Base-by-base conservation (phyloP, 2,113 vertebrate genomes). In the Paraplagusia blochii region DNA sequence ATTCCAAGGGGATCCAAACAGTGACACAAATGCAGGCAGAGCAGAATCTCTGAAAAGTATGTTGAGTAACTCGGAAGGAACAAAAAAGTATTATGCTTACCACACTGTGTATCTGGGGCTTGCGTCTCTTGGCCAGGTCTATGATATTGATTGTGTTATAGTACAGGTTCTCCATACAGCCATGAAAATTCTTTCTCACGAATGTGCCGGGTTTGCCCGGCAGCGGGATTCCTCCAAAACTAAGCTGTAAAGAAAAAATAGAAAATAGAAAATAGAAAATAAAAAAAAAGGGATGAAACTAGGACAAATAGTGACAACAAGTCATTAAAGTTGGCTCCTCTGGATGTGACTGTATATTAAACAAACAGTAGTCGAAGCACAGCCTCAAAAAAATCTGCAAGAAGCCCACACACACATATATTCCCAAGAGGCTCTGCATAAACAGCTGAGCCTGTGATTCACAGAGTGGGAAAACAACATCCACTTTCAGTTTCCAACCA, bases 171-270 rank as follows among this genome's bases (percentile, higher is more conserved):
- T 99, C 97, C 48, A 98, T 89, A 77, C 97, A 99, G 46, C 97
- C 97, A 0, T 96, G 92, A 85, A 99, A 99, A 77, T 99, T 99
- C 83, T 94, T 96, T 89, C 93, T 93, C 77, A 98, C 83, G 80
- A 99, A 99, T 0, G 95, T 97, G 55, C 96, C 97, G n/a, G 96
- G 96, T 64, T 99, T 99, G 11, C 97, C 95, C 0, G 97, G 96
- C 9, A 99, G 91, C 9, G 95, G 96, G 79, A 98, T 99, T 43
- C 96, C 97, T 72, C 97, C 97, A 0, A 99, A 98, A 75, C 96
- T 98, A 86, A 99, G 93, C 97, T 99, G 87, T 39, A 34, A 83
- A 17, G 18, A 29, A 29, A 6, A 29, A 79, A 78, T 76, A 64
- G 69, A 74, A 76, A 69, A 49, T 19, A 68, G 15, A 29, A n/a